phyloP scores from a whole-genome alignment of 2,113 vertebrate genomes.

The Ursus arctos region DNA sequence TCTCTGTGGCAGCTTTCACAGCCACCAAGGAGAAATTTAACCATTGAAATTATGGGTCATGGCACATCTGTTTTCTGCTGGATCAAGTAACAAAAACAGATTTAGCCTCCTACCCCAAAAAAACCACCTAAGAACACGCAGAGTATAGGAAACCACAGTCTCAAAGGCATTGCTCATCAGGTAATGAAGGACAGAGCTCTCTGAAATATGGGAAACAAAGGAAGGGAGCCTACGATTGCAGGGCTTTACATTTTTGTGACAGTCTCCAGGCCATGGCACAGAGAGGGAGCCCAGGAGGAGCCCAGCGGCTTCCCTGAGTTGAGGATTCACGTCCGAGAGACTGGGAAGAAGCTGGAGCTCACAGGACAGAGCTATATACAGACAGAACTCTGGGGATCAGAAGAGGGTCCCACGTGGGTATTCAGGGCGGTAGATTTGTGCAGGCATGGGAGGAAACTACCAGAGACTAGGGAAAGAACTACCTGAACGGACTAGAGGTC shows the following conservation, averaged over 20 bases:
- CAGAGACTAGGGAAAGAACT: background rate
- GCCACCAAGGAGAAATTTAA: background rate
- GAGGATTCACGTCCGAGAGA: background rate
- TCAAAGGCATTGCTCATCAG: background rate
- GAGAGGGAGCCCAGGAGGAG: no score
- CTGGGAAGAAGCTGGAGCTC: background rate
- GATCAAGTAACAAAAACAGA: background rate
- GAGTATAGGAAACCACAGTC: accelerated
- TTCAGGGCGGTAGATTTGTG: no score
- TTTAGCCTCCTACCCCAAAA: accelerated
- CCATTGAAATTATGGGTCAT: background rate
- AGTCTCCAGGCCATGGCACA: background rate
- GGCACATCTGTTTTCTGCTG: background rate
- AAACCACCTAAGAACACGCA: background rate
- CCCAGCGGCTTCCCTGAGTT: background rate
- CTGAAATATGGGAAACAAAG: background rate
- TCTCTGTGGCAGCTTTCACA: background rate
- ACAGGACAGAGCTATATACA: accelerated
- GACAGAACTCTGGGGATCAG: background rate
- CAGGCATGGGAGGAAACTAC: accelerated
- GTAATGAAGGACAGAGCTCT: accelerated
- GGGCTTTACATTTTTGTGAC: background rate
- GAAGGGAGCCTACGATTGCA: accelerated
- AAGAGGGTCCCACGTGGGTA: background rate
- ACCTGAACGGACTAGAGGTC: accelerated